These are phyloP conservation scores for Dendrolimus punctatus DNA, from an alignment of 1,140 invertebrate genomes.

Conservation along the genomic window DNA sequence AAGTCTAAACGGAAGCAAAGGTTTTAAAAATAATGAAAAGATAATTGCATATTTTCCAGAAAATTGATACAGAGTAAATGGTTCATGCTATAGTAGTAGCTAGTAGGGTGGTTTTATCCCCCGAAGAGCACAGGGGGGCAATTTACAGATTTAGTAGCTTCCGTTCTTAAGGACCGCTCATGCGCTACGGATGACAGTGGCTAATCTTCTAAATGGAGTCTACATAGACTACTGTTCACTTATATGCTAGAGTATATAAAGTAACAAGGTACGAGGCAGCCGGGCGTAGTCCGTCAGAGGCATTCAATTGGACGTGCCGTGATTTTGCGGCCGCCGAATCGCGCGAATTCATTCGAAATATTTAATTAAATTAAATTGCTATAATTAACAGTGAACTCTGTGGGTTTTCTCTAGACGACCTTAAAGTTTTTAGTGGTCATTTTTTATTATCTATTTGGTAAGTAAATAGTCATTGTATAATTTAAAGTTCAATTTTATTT, in stretches of 20 bases:
- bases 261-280: constrained; percentile 25
- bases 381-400: constrained; percentile 6
- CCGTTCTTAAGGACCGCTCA: constrained; percentile 15
- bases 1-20: too few relatives aligned
- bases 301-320: constrained; percentile 26
- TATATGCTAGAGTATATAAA: constrained; percentile 42
- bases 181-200: constrained; percentile 16
- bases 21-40: too few relatives aligned
- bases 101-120: too few relatives aligned
- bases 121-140: too few relatives aligned
- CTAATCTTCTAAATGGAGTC: constrained; percentile 44
- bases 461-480: not conserved
- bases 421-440: not conserved
- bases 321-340: constrained; percentile 14
- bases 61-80: too few relatives aligned
- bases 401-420: constrained; percentile 9
- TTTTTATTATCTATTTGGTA: not conserved
- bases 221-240: constrained; percentile 32
- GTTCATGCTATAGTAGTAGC: too few relatives aligned
- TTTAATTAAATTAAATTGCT: too few relatives aligned
- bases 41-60: too few relatives aligned
- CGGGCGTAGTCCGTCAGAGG: constrained; percentile 42
- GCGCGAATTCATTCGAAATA: constrained; percentile 4
- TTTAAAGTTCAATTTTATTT: too few relatives aligned
- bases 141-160: too few relatives aligned